Percentiles rank a stretch among this genome's conserved stretches.
Evolutionary conservation across 2,113 vertebrate species (phyloP).

Genomic region (Numenius arquata): DNA sequence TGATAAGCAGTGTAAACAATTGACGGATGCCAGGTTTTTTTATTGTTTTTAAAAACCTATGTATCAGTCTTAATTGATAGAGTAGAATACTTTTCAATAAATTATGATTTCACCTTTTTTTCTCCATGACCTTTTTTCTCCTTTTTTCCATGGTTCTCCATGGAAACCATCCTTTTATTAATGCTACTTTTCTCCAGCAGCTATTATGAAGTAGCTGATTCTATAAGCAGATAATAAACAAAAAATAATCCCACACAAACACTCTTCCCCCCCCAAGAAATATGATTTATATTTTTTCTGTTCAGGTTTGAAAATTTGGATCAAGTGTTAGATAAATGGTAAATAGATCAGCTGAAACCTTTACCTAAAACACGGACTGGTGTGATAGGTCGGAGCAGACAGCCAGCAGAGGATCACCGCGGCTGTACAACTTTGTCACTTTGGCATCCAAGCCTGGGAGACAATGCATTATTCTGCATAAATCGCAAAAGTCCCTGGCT

Average conservation of each 20-base stretch:
- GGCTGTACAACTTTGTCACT: background rate
- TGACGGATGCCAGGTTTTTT: conserved; percentile 27
- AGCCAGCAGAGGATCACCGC: background rate
- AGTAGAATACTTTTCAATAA: conserved; percentile 8
- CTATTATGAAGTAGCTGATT: background rate
- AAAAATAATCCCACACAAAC: background rate
- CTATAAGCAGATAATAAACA: background rate
- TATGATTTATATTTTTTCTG: background rate
- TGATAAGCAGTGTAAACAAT: conserved; percentile 62
- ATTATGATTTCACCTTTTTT: conserved; percentile 54
- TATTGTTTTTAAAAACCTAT: background rate
- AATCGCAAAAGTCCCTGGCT: background rate
- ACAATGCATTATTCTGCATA: fast-evolving
- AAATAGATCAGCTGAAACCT: background rate
- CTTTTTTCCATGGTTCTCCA: too few species aligned
- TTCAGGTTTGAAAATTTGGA: background rate
- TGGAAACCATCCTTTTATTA: conserved; percentile 55
- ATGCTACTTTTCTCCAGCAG: background rate
- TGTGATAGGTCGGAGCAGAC: fast-evolving
- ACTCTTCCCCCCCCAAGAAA: background rate
- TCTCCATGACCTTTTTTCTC: too few species aligned
- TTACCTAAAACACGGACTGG: too few species aligned
- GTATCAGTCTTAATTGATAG: conserved; percentile 28
- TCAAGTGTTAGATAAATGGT: background rate
- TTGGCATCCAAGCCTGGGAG: background rate